Base-by-base conservation (phyloP, 2,797 vertebrate species). In the Ateles fusciceps region DNA sequence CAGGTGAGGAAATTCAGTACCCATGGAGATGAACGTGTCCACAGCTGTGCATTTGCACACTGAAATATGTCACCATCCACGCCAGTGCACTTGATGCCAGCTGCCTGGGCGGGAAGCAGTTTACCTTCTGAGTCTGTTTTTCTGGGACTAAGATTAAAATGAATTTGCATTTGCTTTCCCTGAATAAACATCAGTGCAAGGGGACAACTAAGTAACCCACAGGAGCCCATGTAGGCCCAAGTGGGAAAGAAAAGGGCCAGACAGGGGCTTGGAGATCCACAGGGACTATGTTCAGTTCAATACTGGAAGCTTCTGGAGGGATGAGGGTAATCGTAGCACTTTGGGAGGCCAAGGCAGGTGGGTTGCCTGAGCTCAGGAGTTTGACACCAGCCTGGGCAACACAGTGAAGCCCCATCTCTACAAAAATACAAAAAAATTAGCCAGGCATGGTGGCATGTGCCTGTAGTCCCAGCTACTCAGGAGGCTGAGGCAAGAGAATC, bases 81-180 rank as follows among this genome's bases (percentile, higher is more conserved):
- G 39, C 17, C 28, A 10, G 46, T 7, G 6, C 33, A 7, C 46
- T n/a, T 1, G 0, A 21, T 68, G 84, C 84, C 79, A 78, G 80
- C 48, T 64, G 28, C 85, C 74, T 28, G 4, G 24, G 17, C 14
- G 24, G n/a, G 22, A n/a, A 36, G 36, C 8, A 14, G 5, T 26
- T 61, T 85, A 59, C 24, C n/a, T 85, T 33, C 42, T 2, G 2
- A n/a, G 39, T 50, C 76, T 80, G 44, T 52, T 87, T 90, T 81
- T 42, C 52, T 55, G 71, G 72, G 48, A 21, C 52, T 68, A 33
- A 83, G 17, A 88, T 96, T 44, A 80, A 96, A 79, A 95, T 46
- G 55, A 24, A 28, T 74, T 85, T 85, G 9, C 9, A 13, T 94
- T 72, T 83, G 72, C 78, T 42, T 71, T 52, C 6, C 9, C 24